A percentile compares a stretch with the other conserved stretches of the same genome.
Conservation (phyloP, 2,113 vertebrate genomes). For the Catharus minimus region DNA sequence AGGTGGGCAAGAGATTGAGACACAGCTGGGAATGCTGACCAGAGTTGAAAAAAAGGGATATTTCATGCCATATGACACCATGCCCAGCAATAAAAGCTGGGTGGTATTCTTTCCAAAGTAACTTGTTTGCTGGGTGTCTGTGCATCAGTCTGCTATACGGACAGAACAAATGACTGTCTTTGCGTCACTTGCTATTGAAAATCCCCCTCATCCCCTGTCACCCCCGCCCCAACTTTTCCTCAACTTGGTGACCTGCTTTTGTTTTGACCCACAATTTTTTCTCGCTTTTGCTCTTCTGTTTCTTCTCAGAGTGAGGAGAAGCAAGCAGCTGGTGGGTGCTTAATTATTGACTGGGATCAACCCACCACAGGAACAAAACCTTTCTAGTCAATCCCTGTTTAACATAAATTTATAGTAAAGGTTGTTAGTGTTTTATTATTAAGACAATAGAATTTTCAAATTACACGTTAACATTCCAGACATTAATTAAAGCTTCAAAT, state of each 20-base stretch:
- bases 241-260: neutral
- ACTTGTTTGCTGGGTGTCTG: neutral
- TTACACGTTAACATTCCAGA: neutral
- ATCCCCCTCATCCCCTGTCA: fast-evolving
- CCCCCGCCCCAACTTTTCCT: fast-evolving
- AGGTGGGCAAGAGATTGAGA: neutral
- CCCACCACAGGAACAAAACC: neutral
- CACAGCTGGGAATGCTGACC: neutral
- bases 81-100: neutral
- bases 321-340: neutral
- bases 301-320: fast-evolving
- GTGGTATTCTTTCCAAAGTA: neutral
- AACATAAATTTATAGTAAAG: neutral
- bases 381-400: neutral
- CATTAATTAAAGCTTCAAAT: neutral
- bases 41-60: neutral
- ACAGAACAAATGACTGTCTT: neutral
- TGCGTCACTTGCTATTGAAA: neutral
- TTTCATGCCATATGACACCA: neutral
- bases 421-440: neutral
- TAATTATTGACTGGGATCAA: neutral
- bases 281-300: neutral
- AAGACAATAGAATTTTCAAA: neutral
- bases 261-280: neutral
- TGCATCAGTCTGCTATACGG: neutral